These are phyloP conservation scores for Anguilla marmorata DNA, from an alignment of 2,797 vertebrate genomes.

Conservation along the genomic window DNA sequence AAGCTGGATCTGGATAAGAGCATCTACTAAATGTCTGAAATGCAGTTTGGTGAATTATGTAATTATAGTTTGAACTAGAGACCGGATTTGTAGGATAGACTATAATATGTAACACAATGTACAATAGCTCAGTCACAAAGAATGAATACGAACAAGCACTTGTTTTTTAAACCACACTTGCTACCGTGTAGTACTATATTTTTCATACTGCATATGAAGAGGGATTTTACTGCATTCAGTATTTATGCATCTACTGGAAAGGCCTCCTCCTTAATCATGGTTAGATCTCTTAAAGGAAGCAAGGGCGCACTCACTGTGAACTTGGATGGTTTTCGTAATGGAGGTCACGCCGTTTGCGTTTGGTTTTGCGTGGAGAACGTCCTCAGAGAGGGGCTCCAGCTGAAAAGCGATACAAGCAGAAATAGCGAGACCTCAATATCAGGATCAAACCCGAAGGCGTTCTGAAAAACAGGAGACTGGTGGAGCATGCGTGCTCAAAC, in stretches of 20 bases:
- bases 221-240: background rate
- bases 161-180: background rate
- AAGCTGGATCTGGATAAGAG: background rate
- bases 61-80: background rate
- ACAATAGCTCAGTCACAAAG: background rate
- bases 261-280: background rate
- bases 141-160: background rate
- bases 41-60: background rate
- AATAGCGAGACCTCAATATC: constrained; percentile 19
- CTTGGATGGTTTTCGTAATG: constrained; percentile 74
- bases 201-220: background rate
- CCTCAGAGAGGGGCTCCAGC: constrained; percentile 72
- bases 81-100: background rate
- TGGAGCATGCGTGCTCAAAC: background rate
- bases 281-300: constrained; percentile 8
- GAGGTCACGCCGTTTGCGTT: constrained; percentile 71
- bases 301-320: constrained; percentile 71
- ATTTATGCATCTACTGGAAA: background rate
- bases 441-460: constrained; percentile 25
- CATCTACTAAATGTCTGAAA: background rate
- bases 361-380: constrained; percentile 66
- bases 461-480: background rate
- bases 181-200: background rate
- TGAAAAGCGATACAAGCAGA: constrained; percentile 51
- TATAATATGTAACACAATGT: background rate